A percentile compares a stretch with the other conserved stretches of the same genome.
These are phyloP conservation scores for Penaeus indicus DNA, from an alignment of 1,140 invertebrate species.

Conservation along the genomic window DNA sequence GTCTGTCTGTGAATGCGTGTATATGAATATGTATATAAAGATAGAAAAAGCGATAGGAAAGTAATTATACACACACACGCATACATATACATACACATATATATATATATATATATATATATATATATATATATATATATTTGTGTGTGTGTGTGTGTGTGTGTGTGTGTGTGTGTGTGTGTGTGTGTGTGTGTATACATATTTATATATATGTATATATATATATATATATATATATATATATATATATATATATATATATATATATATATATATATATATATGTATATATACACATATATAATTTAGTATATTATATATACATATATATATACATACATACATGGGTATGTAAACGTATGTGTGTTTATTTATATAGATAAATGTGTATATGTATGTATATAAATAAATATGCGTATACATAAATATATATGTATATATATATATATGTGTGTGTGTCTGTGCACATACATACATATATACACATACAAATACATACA, in stretches of 20 bases:
- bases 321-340: not conserved
- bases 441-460: not conserved
- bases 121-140: not conserved
- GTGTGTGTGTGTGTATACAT: not conserved
- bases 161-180: not conserved
- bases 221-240: not conserved
- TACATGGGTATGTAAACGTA: constrained; percentile 5
- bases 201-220: not conserved
- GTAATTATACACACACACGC: too few relatives aligned
- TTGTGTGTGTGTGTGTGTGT: not conserved
- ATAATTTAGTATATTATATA: too few relatives aligned
- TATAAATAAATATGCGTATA: not conserved
- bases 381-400: not conserved
- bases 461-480: not conserved
- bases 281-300: not conserved
- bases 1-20: too few relatives aligned
- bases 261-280: constrained; percentile 7
- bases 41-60: too few relatives aligned
- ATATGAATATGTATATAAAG: too few relatives aligned
- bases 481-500: not conserved
- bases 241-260: not conserved
- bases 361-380: not conserved
- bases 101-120: too few relatives aligned
- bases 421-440: not conserved
- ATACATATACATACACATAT: too few relatives aligned